Evolutionary conservation across 1,140 invertebrate species (phyloP).

Genomic region (Megathymus violae): DNA sequence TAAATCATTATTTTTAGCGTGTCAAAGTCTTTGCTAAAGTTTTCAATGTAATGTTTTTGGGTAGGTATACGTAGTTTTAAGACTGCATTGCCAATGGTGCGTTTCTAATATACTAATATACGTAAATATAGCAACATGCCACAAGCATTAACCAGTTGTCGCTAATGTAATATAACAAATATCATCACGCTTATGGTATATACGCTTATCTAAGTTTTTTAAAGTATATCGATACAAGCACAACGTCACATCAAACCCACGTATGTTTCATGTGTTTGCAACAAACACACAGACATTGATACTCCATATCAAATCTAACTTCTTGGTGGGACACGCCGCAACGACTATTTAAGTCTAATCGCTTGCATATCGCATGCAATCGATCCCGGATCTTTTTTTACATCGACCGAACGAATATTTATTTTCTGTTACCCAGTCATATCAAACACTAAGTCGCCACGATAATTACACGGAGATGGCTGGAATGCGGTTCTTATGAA

Average conservation of each 20-base stretch:
- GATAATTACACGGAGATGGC: slow-evolving; percentile 26
- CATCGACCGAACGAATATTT: slow-evolving; percentile 21
- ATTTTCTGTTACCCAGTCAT: slow-evolving; percentile 31
- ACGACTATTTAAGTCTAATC: slow-evolving; percentile 12
- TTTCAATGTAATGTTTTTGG: no score
- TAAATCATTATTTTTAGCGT: no score
- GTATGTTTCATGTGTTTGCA: neutral
- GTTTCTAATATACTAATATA: neutral
- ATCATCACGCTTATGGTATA: no score
- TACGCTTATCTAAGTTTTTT: no score
- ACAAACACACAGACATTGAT: neutral
- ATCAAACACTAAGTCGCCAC: slow-evolving; percentile 27
- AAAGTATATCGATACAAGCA: no score
- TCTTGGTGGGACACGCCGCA: slow-evolving; percentile 13
- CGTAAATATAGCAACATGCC: no score
- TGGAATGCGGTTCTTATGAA: slow-evolving; percentile 31
- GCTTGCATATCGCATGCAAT: slow-evolving; percentile 35
- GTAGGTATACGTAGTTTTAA: no score
- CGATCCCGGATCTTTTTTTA: slow-evolving; percentile 41
- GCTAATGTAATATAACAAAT: no score
- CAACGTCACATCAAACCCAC: no score
- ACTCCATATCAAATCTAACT: slow-evolving; percentile 1
- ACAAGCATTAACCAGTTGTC: no score
- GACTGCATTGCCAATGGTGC: no score
- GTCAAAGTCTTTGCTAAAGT: no score